These are phyloP conservation scores for Spermophilus dauricus DNA, from an alignment of 2,113 vertebrate species.

Conservation along the genomic window DNA sequence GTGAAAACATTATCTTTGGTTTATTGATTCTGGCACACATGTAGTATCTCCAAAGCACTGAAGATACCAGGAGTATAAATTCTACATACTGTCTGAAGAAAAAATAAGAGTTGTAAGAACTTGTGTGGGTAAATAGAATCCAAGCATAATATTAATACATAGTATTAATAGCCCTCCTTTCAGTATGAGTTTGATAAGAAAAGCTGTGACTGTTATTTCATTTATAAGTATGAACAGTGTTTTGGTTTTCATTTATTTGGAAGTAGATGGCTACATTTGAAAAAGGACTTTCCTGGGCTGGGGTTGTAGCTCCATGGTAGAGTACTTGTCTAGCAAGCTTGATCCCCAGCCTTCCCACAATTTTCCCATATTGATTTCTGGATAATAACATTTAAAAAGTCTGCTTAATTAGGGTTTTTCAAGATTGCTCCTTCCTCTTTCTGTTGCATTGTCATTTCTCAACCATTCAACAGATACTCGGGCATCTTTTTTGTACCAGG, in stretches of 20 bases:
- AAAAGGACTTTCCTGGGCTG: background rate
- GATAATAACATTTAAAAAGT: slow-evolving; percentile 24
- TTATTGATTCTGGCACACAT: slow-evolving; percentile 40
- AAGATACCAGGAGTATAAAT: background rate
- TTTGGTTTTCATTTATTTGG: slow-evolving; percentile 3
- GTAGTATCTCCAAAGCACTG: background rate
- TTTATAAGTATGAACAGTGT: slow-evolving; percentile 24
- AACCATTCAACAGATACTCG: slow-evolving; percentile 1
- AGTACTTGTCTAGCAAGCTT: too few species aligned
- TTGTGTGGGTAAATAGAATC: slow-evolving; percentile 59
- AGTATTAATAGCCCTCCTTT: slow-evolving; percentile 22
- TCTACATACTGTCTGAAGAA: background rate
- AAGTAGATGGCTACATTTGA: slow-evolving; percentile 33
- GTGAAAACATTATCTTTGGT: slow-evolving; percentile 34
- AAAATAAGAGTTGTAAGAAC: background rate
- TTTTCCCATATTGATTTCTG: slow-evolving; percentile 37
- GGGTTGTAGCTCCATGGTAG: background rate
- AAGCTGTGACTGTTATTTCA: slow-evolving; percentile 40
- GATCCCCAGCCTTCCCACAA: too few species aligned
- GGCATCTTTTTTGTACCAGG: background rate
- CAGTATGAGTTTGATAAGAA: slow-evolving; percentile 30
- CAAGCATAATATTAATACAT: slow-evolving; percentile 29
- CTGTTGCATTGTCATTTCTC: background rate
- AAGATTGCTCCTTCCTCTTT: slow-evolving; percentile 22
- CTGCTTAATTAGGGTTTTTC: background rate